These are phyloP conservation scores for Manacus vitellinus DNA, from an alignment of 2,113 vertebrate species.

Conservation along the genomic window DNA sequence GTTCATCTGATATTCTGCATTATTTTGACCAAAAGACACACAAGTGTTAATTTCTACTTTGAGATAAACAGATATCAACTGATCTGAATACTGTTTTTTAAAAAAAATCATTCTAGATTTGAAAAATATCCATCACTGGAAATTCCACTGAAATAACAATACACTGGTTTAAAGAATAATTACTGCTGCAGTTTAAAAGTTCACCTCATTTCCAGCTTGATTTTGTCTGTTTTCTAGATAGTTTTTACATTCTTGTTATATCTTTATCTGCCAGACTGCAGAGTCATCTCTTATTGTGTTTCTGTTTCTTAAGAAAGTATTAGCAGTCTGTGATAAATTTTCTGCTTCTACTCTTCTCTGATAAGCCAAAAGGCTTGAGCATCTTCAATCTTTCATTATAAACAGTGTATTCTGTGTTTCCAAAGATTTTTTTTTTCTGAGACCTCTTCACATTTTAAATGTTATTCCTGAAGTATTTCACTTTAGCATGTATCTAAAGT, in stretches of 20 bases:
- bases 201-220: neutral
- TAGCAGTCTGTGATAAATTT: neutral
- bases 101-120: neutral
- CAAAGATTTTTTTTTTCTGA: neutral
- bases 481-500: neutral
- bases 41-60: neutral
- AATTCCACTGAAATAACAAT: neutral
- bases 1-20: neutral
- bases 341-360: neutral
- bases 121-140: neutral
- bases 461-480: neutral
- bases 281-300: neutral
- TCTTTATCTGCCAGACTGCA: neutral
- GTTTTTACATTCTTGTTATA: neutral
- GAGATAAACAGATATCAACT: neutral
- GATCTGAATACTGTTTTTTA: neutral
- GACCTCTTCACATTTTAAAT: neutral
- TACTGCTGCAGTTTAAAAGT: neutral
- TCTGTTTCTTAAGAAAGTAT: neutral
- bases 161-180: neutral
- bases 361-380: neutral
- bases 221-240: neutral
- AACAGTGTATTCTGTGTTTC: neutral
- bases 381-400: neutral
- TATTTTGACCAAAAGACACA: neutral